phyloP scores from a whole-genome alignment of 2,888 invertebrate genomes.

The Latheticus oryzae region DNA sequence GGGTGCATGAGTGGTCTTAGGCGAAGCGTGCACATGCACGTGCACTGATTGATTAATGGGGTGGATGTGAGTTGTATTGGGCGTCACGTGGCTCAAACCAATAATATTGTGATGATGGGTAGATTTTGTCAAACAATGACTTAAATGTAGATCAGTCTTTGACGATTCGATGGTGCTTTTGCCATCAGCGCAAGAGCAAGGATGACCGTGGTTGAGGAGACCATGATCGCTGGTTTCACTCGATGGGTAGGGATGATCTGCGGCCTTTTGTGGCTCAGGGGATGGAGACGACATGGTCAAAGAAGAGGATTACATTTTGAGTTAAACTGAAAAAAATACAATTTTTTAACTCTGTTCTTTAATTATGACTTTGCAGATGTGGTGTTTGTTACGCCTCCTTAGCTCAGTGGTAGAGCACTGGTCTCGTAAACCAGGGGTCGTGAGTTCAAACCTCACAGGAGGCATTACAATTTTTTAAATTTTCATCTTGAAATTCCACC shows the following conservation, averaged over 20 bases:
- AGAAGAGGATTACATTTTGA: constrained; percentile 21
- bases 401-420: constrained; percentile 88
- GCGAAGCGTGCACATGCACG: constrained; percentile 59
- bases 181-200: constrained; percentile 59
- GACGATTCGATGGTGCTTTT: constrained; percentile 50
- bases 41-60: constrained; percentile 55
- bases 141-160: constrained; percentile 35
- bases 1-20: constrained; percentile 54
- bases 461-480: constrained; percentile 65
- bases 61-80: constrained; percentile 55
- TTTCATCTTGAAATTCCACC: not conserved
- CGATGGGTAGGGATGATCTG: constrained; percentile 61
- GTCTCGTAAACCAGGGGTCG: constrained; percentile 88
- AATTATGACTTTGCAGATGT: not conserved
- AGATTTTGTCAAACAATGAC: constrained; percentile 46
- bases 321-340: constrained; percentile 12
- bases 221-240: constrained; percentile 62
- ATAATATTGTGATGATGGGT: constrained; percentile 48
- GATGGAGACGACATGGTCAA: constrained; percentile 58
- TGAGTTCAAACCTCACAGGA: constrained; percentile 87
- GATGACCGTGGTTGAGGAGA: constrained; percentile 57
- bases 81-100: constrained; percentile 49
- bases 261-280: constrained; percentile 59
- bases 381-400: constrained; percentile 70
- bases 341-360: constrained; percentile 8